Percentiles rank a stretch among this genome's conserved stretches.
Conservation (phyloP, 2,113 vertebrate genomes). For the Agapornis roseicollis region DNA sequence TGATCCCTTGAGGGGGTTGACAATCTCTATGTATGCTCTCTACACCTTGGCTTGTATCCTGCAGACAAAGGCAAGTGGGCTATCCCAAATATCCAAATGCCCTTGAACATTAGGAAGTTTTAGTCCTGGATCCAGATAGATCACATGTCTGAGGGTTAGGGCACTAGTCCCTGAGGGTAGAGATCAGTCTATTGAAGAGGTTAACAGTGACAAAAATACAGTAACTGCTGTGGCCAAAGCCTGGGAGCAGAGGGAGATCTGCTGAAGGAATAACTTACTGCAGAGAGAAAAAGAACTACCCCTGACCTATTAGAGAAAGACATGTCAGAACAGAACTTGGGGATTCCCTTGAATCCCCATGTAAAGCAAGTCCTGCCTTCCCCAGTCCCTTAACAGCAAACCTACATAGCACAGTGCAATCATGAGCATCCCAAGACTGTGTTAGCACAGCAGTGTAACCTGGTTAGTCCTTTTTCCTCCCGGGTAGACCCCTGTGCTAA, state of each 20-base stretch:
- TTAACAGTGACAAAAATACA: not conserved
- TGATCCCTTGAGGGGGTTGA: not conserved
- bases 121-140: not conserved
- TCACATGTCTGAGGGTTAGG: rapidly evolving
- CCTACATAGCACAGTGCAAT: rapidly evolving
- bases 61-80: not conserved
- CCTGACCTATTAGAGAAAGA: not conserved
- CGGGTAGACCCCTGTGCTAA: not conserved
- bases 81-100: not conserved
- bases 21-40: not conserved
- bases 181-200: not conserved
- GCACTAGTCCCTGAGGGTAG: not conserved
- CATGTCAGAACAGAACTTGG: not conserved
- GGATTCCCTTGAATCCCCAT: not conserved
- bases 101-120: not conserved
- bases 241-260: not conserved
- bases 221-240: not conserved
- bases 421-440: not conserved
- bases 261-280: not conserved
- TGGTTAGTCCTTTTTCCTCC: not conserved
- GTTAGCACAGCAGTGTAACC: rapidly evolving
- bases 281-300: not conserved
- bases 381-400: rapidly evolving
- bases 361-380: not conserved
- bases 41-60: not conserved